Evolutionary conservation across 2,888 invertebrate genomes (phyloP).

Genomic region (Pristionchus mayeri): DNA sequence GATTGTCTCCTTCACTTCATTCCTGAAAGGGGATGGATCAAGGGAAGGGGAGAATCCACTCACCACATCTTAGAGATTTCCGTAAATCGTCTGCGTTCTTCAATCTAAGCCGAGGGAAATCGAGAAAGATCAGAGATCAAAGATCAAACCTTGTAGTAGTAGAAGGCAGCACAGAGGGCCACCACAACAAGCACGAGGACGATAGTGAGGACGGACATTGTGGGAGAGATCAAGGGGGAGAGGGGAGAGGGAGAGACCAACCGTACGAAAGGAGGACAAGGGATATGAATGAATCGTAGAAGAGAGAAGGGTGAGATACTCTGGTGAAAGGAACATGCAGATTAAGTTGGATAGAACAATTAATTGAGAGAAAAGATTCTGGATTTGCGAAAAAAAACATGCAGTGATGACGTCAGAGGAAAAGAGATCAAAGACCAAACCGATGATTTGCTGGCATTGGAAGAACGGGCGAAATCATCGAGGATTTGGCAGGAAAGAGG

Average conservation of each 20-base stretch:
- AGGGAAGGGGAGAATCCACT: too few relatives aligned
- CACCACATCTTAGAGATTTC: conserved; percentile 2
- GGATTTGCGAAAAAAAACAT: neutral
- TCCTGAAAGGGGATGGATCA: too few relatives aligned
- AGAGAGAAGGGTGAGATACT: too few relatives aligned
- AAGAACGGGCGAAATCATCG: conserved; percentile 42
- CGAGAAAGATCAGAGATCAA: neutral
- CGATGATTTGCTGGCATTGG: conserved; percentile 45
- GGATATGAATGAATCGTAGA: neutral
- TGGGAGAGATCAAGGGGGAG: neutral
- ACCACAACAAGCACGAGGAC: conserved; percentile 6
- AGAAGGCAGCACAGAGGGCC: neutral
- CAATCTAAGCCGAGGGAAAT: neutral
- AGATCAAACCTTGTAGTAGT: conserved; percentile 34
- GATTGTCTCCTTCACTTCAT: conserved; percentile 6
- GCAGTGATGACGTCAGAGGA: neutral
- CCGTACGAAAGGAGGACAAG: neutral
- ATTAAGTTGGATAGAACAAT: neutral
- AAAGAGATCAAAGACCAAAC: neutral
- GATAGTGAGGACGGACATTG: conserved; percentile 23
- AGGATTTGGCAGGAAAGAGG: conserved; percentile 46
- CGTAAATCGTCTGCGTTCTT: neutral
- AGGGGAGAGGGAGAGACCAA: neutral
- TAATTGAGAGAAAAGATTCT: neutral
- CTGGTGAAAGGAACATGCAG: neutral